phyloP scores from a whole-genome alignment of 2,113 vertebrate species.

The Nesogale talazaci region DNA sequence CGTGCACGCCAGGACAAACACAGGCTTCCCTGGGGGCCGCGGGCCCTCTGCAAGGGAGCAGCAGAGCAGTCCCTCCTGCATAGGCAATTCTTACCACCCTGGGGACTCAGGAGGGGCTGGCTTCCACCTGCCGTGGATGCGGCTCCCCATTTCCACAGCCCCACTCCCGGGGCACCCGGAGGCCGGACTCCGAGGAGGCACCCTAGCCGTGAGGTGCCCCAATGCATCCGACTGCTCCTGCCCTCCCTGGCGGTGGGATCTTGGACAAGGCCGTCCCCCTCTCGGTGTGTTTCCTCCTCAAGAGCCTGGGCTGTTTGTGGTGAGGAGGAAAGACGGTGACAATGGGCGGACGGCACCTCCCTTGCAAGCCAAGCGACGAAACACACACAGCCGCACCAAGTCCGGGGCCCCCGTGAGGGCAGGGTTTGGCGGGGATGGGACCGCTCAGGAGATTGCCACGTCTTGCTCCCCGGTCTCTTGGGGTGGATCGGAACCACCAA shows the following conservation, averaged over 20 bases:
- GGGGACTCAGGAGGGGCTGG: not conserved
- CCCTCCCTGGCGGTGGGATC: conserved; percentile 13
- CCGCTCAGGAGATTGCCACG: not conserved
- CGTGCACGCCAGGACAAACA: conserved; percentile 89
- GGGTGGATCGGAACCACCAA: not conserved
- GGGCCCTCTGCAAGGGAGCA: conserved; percentile 83
- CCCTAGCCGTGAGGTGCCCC: not conserved
- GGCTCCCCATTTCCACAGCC: not conserved
- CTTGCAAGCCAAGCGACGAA: not conserved
- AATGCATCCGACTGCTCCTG: conserved; percentile 1
- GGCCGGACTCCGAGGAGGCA: not conserved
- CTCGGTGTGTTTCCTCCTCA: not conserved
- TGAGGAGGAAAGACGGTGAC: not conserved
- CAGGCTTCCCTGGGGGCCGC: conserved; percentile 86
- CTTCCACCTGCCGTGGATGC: not conserved
- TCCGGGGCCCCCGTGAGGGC: not conserved
- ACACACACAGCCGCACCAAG: not conserved
- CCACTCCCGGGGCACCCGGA: not conserved
- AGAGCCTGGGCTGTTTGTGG: too few species aligned
- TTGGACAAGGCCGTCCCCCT: conserved; percentile 44
- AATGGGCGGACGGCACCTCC: not conserved
- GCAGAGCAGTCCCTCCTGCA: conserved; percentile 59
- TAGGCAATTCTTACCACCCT: not conserved
- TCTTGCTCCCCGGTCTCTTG: not conserved
- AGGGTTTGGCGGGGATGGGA: not conserved